These are phyloP conservation scores for Brachyistius frenatus DNA, from an alignment of 2,113 vertebrate genomes.

Conservation along the genomic window DNA sequence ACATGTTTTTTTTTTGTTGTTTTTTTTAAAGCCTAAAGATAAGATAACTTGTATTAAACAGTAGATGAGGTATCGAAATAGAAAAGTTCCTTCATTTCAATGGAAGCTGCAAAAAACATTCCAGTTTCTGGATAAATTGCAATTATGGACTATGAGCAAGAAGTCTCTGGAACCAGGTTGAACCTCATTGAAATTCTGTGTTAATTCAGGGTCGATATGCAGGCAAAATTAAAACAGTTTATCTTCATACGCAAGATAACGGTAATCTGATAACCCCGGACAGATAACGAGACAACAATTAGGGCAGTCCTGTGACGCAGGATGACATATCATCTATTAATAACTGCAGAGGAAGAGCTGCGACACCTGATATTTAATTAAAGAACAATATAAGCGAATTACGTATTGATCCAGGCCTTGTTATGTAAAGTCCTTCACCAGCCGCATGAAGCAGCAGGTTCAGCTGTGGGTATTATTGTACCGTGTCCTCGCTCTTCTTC, in stretches of 20 bases:
- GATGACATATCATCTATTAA: not conserved
- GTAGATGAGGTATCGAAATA: too few species aligned
- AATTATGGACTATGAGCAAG: too few species aligned
- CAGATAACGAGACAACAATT: not conserved
- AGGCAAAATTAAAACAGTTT: slow-evolving; percentile 40
- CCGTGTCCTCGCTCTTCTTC: not conserved
- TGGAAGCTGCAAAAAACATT: too few species aligned
- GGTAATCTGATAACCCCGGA: not conserved
- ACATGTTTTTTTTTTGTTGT: too few species aligned
- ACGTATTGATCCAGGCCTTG: not conserved
- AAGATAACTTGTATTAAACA: too few species aligned
- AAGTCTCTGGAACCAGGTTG: too few species aligned
- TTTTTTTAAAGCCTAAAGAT: too few species aligned
- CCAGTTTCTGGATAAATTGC: too few species aligned
- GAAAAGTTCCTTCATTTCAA: too few species aligned
- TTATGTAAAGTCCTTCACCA: not conserved
- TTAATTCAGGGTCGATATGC: not conserved
- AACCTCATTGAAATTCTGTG: not conserved
- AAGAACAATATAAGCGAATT: not conserved
- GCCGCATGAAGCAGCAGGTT: not conserved
- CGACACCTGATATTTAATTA: slow-evolving; percentile 10
- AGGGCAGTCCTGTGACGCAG: not conserved
- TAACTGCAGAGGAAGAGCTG: too few species aligned
- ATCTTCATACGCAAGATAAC: slow-evolving; percentile 22
- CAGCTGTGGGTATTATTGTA: not conserved